Conservation (phyloP, 2,888 invertebrate species). For the Biston stratarius region DNA sequence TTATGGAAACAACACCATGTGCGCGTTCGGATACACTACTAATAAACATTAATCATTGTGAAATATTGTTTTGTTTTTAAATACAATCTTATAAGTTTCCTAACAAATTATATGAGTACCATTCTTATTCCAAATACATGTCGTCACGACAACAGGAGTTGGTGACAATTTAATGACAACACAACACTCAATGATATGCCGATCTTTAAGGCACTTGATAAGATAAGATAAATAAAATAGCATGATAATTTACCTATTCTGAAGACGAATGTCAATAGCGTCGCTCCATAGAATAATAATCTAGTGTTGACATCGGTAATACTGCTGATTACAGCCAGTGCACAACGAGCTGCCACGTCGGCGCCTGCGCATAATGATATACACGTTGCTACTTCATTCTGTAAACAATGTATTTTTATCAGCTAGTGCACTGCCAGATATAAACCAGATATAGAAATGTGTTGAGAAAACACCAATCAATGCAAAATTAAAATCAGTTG, state of each 20-base stretch:
- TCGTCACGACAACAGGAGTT: too few relatives aligned
- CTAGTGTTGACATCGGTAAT: slow-evolving; percentile 68
- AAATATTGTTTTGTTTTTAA: too few relatives aligned
- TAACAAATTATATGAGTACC: too few relatives aligned
- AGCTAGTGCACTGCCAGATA: not conserved
- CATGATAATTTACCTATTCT: slow-evolving; percentile 65
- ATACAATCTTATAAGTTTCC: too few relatives aligned
- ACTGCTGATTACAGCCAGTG: slow-evolving; percentile 70
- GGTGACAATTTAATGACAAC: slow-evolving; percentile 1
- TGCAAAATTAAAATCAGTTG: not conserved
- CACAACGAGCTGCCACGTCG: slow-evolving; percentile 74
- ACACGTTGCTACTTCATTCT: slow-evolving; percentile 75
- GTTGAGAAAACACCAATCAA: not conserved
- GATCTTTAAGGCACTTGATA: not conserved
- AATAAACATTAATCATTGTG: too few relatives aligned
- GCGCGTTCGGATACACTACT: too few relatives aligned
- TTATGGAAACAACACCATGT: too few relatives aligned
- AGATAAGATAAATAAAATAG: not conserved
- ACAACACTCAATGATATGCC: not conserved
- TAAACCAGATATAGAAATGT: not conserved
- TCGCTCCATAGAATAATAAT: slow-evolving; percentile 67
- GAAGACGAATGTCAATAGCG: slow-evolving; percentile 67
- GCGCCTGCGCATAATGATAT: slow-evolving; percentile 77
- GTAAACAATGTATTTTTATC: slow-evolving; percentile 46
- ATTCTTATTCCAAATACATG: too few relatives aligned